Evolutionary conservation across 2,888 invertebrate genomes (phyloP), one percentile per base, ranked within the genome.

Genomic region (Lasioglossum figueresi): DNA sequence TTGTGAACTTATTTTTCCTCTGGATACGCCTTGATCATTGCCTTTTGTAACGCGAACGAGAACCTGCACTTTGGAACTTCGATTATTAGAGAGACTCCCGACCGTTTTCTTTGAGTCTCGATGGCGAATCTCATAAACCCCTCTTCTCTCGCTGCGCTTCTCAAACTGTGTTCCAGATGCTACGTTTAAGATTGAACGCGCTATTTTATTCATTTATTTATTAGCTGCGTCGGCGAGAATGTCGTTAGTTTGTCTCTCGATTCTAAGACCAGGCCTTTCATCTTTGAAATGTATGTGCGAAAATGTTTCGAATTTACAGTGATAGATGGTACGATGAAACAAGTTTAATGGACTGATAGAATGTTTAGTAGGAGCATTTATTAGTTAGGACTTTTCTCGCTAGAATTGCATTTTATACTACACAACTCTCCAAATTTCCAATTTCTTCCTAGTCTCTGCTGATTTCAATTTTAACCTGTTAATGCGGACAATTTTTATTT

Each of bases 21-120:
- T 19, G 16, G 10, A 16, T 27, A 5, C 14, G 27, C 19, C 70
- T 40, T 23, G 45, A 59, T 23, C 52, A 12, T 68, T 12, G 48
- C 40, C 31, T 16, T 37, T 52, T 37, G 77, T 43, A 81, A 77
- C 19, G 23, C 16, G 27, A n/a, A 16, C 4, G 59, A 59, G 59
- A 34, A 4, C 27, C 40, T 16, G 31, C 63, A 34, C 72, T 76
- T 72, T n/a, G 63, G 6, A 73, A 78, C 77, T 82, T 77, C 52
- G 77, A 82, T 82, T 82, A 66, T 77, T 23, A 68, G 72, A 40
- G 48, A 48, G 40, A 5, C 31, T 34, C n/a, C 34, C 16, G 14
- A 10, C 23, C 1, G 10, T 73, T 37, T 73, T 73, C 72, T 72
- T 63, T 63, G 63, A 19, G n/a, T 73, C 52, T 73, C 77, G 66